These are phyloP conservation scores for Drosophila lutescens DNA, from an alignment of 2,888 invertebrate species.

Conservation along the genomic window DNA sequence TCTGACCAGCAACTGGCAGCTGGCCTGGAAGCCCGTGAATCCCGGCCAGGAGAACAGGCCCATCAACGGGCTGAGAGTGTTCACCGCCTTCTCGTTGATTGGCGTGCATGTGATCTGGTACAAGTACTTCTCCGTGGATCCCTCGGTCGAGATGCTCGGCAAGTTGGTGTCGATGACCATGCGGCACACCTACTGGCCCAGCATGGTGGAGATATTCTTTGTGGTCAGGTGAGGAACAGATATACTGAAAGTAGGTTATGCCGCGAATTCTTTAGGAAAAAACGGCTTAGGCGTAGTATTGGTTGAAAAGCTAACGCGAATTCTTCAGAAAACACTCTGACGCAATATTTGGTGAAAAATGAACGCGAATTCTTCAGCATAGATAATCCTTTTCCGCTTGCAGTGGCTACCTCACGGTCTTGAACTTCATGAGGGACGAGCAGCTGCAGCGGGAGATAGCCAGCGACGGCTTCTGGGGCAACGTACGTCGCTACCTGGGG, in stretches of 20 bases:
- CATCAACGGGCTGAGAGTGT: constrained; percentile 55
- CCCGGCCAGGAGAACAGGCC: constrained; percentile 41
- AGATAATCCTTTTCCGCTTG: not conserved
- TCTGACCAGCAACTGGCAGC: constrained; percentile 43
- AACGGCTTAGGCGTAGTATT: no score
- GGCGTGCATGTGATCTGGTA: constrained; percentile 45
- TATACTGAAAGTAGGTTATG: no score
- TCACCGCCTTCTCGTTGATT: constrained; percentile 34
- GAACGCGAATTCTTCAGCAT: not conserved
- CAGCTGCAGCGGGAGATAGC: constrained; percentile 44
- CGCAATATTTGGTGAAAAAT: no score
- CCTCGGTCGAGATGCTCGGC: constrained; percentile 13
- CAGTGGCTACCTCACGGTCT: constrained; percentile 57
- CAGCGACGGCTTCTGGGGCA: constrained; percentile 5
- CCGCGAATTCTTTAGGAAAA: no score
- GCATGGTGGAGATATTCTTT: constrained; percentile 51
- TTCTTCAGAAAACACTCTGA: no score
- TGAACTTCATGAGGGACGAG: constrained; percentile 45
- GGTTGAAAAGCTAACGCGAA: no score
- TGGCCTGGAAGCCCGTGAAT: constrained; percentile 11
- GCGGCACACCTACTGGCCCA: constrained; percentile 17
- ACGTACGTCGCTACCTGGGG: constrained; percentile 14
- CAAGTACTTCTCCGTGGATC: constrained; percentile 24
- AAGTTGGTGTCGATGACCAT: constrained; percentile 9
- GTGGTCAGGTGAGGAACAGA: constrained; percentile 40